Evolutionary conservation across 2,113 vertebrate genomes (phyloP), one percentile per base, ranked within the genome.

Genomic region (Ochotona princeps): DNA sequence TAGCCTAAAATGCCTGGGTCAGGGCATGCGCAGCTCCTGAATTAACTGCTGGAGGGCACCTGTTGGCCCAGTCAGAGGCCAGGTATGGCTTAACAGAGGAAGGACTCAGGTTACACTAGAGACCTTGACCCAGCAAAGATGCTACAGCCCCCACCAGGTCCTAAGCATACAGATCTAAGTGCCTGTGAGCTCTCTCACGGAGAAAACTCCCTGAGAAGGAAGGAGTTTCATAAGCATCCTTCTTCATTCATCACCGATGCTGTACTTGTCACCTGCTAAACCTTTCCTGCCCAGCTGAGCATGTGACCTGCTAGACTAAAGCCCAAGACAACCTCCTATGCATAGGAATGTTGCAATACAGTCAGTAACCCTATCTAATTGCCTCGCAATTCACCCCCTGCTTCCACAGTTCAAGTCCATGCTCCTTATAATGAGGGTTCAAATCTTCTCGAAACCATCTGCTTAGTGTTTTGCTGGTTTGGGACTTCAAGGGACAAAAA

Each of bases 401-500:
- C 72, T 49, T 28, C 54, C 20, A 0, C 8, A 18, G 26, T 49
- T 67, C 35, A 49, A 90, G 69, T 0, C 30, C 47, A 79, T 11
- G 15, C 3, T 2, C 69, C 74, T 93, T 28, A n/a, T 85, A 69
- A 35, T 69, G 35, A 67, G 63, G 44, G 67, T 70, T 74, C 85
- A 72, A 81, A 86, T 79, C 83, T 51, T 70, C 30, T 72, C 51
- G 18, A 14, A 57, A 75, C 20, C 28, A 38, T 25, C 18, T 65
- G 49, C 28, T 84, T 66, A 76, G 67, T 57, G 93, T 88, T 90
- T 82, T 75, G 51, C 73, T 74, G 23, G 49, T 92, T 79, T 96
- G 91, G 67, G 88, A 44, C 65, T 83, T 92, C 51, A 66, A 73
- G 47, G 54, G 26, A 26, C 72, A 83, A 47, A 85, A 69, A 61